These are phyloP conservation scores for Paramormyrops kingsleyae DNA, from an alignment of 2,113 vertebrate species.

Conservation along the genomic window DNA sequence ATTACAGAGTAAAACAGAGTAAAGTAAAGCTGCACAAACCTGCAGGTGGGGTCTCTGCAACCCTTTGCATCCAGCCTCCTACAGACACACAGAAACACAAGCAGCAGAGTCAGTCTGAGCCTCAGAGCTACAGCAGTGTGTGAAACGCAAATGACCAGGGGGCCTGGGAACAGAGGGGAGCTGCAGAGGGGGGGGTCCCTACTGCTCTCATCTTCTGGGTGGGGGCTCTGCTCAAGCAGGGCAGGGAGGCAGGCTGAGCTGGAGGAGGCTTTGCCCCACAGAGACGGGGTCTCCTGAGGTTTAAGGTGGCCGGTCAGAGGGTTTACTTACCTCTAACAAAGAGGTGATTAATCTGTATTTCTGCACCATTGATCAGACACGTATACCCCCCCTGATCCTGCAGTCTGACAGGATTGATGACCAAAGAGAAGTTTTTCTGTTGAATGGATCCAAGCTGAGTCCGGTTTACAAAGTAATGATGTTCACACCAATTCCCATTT, in stretches of 20 bases:
- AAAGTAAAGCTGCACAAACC: neutral
- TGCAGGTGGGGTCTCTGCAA: neutral
- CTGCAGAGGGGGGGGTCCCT: too few species aligned
- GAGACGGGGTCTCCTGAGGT: neutral
- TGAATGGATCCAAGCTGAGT: neutral
- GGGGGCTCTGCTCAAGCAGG: too few species aligned
- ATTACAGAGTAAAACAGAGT: too few species aligned
- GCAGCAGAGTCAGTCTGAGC: too few species aligned
- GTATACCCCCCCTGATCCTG: fast-evolving
- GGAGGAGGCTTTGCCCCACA: neutral
- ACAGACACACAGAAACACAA: too few species aligned
- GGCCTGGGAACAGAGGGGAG: too few species aligned
- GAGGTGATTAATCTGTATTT: neutral
- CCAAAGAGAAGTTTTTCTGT: neutral
- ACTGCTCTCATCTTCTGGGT: too few species aligned
- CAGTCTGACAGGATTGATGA: neutral
- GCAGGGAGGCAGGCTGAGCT: too few species aligned
- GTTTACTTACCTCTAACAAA: neutral
- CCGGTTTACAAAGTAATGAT: fast-evolving
- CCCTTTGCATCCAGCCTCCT: neutral
- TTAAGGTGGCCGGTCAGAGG: neutral
- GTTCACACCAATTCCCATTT: neutral
- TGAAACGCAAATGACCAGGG: too few species aligned
- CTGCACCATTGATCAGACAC: neutral
- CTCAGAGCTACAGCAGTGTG: too few species aligned